These are phyloP conservation scores for Dermochelys coriacea DNA, from an alignment of 2,797 vertebrate species.

Conservation along the genomic window DNA sequence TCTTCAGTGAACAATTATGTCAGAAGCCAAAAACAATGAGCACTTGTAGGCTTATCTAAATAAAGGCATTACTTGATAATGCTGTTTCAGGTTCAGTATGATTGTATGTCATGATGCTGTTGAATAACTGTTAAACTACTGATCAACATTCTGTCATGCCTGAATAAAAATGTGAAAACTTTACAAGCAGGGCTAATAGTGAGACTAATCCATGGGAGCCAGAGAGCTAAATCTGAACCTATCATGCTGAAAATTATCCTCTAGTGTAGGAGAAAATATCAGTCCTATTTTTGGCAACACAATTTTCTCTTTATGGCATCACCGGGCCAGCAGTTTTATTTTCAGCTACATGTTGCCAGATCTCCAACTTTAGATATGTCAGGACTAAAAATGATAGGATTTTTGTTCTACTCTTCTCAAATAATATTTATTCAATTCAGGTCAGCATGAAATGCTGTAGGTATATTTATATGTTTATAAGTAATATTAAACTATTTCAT, in stretches of 20 bases:
- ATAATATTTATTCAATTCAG: not conserved
- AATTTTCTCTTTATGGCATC: not conserved
- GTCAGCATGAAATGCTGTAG: not conserved
- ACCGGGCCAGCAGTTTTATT: not conserved
- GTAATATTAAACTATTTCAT: not conserved
- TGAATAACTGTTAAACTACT: not conserved
- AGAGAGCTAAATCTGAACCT: not conserved
- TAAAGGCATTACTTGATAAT: slow-evolving; percentile 64
- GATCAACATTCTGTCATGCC: slow-evolving; percentile 49
- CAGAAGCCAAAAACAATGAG: slow-evolving; percentile 71
- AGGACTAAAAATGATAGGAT: not conserved
- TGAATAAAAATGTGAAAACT: not conserved
- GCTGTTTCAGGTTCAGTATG: slow-evolving; percentile 31
- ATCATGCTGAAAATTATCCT: not conserved
- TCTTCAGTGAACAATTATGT: slow-evolving; percentile 70
- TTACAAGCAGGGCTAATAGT: not conserved
- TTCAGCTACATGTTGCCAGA: not conserved
- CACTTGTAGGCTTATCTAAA: slow-evolving; percentile 59
- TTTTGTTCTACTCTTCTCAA: not conserved
- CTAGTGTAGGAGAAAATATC: not conserved
- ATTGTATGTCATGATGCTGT: not conserved
- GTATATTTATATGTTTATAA: not conserved
- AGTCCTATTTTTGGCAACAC: not conserved
- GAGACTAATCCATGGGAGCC: not conserved
- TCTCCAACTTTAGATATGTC: not conserved